Percentiles rank a stretch among this genome's conserved stretches.
These are phyloP conservation scores for Athrips mouffetella DNA, from an alignment of 2,888 invertebrate genomes.

Conservation along the genomic window DNA sequence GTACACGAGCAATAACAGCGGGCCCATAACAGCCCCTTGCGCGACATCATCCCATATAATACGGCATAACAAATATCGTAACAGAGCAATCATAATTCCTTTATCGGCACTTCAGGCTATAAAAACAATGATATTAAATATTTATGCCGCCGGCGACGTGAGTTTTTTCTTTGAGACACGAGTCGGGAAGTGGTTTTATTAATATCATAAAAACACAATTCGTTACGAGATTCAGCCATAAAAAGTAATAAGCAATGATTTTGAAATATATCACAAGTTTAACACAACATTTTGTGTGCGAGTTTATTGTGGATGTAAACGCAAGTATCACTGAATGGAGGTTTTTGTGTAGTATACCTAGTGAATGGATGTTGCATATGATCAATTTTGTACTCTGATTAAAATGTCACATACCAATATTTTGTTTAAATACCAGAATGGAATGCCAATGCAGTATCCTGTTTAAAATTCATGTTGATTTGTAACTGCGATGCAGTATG, in stretches of 20 bases:
- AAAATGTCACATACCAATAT: too few species aligned
- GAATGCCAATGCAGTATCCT: too few species aligned
- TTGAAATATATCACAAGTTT: slow-evolving; percentile 4
- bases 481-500: too few species aligned
- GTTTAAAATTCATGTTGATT: too few species aligned
- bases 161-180: slow-evolving; percentile 23
- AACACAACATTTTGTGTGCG: slow-evolving; percentile 8
- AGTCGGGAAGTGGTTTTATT: slow-evolving; percentile 17
- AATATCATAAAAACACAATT: slow-evolving; percentile 13
- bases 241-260: slow-evolving; percentile 12
- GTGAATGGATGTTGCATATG: too few species aligned
- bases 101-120: slow-evolving; percentile 44
- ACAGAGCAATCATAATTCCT: slow-evolving; percentile 56
- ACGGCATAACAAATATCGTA: slow-evolving; percentile 41
- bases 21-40: slow-evolving; percentile 42
- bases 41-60: slow-evolving; percentile 36
- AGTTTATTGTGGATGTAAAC: too few species aligned
- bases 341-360: too few species aligned
- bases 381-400: too few species aligned
- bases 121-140: slow-evolving; percentile 50
- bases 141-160: slow-evolving; percentile 35
- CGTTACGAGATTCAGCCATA: slow-evolving; percentile 10
- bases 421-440: too few species aligned
- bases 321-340: not conserved
- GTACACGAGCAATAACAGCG: slow-evolving; percentile 40